phyloP scores from a whole-genome alignment of 1,140 invertebrate species.

The Nautilus pompilius region DNA sequence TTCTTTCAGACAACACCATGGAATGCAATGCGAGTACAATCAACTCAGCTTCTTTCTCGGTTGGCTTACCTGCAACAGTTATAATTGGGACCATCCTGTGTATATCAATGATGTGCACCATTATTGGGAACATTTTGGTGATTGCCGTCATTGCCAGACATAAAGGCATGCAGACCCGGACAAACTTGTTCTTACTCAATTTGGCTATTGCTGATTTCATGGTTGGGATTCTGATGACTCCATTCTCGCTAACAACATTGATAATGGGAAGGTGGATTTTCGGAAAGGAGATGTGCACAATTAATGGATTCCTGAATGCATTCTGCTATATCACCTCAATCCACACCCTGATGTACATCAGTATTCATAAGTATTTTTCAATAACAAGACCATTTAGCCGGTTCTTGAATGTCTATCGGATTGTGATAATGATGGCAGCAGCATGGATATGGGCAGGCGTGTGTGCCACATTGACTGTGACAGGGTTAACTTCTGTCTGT shows the following conservation, averaged over 20 bases:
- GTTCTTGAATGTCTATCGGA: conserved; percentile 47
- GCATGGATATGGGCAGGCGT: conserved; percentile 56
- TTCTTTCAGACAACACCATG: too few species aligned
- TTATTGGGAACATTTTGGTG: conserved; percentile 49
- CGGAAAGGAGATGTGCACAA: conserved; percentile 44
- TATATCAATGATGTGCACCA: conserved; percentile 41
- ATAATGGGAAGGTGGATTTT: conserved; percentile 53
- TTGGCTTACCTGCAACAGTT: too few species aligned
- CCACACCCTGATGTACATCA: conserved; percentile 60
- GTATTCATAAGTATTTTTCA: conserved; percentile 54
- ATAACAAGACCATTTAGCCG: conserved; percentile 55
- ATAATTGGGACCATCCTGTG: too few species aligned
- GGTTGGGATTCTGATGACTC: conserved; percentile 53
- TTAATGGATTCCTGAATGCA: conserved; percentile 57
- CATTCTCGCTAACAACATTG: conserved; percentile 55
- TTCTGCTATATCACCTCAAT: conserved; percentile 56
- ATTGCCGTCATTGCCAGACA: conserved; percentile 50
- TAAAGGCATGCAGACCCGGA: conserved; percentile 55
- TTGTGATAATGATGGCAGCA: conserved; percentile 53
- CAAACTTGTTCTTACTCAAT: conserved; percentile 57
- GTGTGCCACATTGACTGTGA: conserved; percentile 48
- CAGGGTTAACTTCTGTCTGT: conserved; percentile 47
- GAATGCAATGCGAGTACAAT: too few species aligned
- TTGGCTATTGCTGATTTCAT: conserved; percentile 58
- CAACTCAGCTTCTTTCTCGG: too few species aligned